phyloP scores from a whole-genome alignment of 1,140 invertebrate species.

The Diplogasteroides magnus region DNA sequence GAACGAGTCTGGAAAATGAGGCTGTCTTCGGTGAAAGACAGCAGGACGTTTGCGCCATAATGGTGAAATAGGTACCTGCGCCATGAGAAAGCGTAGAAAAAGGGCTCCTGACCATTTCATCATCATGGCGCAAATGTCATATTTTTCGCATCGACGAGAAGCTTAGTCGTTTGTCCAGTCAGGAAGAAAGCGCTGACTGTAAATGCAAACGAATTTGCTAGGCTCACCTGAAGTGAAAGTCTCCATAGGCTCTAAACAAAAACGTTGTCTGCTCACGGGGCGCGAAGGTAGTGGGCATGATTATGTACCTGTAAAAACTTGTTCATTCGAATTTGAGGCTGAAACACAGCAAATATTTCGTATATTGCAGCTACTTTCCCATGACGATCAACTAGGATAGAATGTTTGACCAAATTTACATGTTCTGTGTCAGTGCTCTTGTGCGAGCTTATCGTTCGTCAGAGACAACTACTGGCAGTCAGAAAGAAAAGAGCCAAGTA shows the following conservation, averaged over 20 bases:
- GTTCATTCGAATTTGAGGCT: too few species aligned
- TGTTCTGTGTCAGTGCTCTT: background rate
- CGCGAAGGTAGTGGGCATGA: slow-evolving; percentile 51
- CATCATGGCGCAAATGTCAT: too few species aligned
- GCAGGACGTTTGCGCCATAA: background rate
- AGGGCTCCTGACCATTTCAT: too few species aligned
- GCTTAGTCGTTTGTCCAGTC: background rate
- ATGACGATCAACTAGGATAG: too few species aligned
- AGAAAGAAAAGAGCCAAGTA: background rate
- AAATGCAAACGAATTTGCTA: slow-evolving; percentile 19
- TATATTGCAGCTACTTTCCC: too few species aligned
- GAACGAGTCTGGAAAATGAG: slow-evolving; percentile 10
- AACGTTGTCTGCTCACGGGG: slow-evolving; percentile 48
- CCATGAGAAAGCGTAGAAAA: slow-evolving; percentile 30
- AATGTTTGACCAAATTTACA: too few species aligned
- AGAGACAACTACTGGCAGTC: background rate
- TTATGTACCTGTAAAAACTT: slow-evolving; percentile 43
- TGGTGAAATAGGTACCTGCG: slow-evolving; percentile 1
- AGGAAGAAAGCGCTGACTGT: background rate
- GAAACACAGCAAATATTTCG: background rate
- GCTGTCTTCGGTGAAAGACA: background rate
- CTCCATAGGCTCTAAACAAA: slow-evolving; percentile 46
- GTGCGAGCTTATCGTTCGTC: background rate
- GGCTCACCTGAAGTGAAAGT: slow-evolving; percentile 30
- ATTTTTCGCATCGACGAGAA: background rate